A percentile compares a stretch with the other conserved stretches of the same genome.
These are phyloP conservation scores for Ictidomys tridecemlineatus DNA, from an alignment of 2,113 vertebrate genomes.

Conservation along the genomic window DNA sequence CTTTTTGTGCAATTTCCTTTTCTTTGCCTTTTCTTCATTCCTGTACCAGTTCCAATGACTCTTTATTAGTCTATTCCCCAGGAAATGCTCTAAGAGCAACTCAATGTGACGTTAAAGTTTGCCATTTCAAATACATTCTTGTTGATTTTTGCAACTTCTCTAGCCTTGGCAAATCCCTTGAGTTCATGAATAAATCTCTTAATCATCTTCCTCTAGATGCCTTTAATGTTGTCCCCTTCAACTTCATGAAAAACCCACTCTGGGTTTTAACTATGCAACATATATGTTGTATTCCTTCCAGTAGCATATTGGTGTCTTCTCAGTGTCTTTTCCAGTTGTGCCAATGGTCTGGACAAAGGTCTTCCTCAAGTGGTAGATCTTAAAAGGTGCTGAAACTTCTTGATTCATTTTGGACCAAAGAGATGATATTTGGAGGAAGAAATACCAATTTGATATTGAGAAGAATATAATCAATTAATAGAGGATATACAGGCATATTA, in stretches of 20 bases:
- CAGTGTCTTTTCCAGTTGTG: background rate
- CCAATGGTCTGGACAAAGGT: background rate
- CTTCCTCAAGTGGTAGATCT: background rate
- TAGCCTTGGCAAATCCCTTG: background rate
- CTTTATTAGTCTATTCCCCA: background rate
- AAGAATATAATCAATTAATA: background rate
- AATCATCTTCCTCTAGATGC: background rate
- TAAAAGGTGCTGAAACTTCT: background rate
- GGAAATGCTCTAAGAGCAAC: background rate
- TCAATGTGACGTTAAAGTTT: background rate
- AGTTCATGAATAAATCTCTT: constrained; percentile 44
- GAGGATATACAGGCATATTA: background rate
- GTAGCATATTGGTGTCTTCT: background rate
- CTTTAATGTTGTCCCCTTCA: background rate
- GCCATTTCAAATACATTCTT: background rate
- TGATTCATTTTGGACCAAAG: background rate
- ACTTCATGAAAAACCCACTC: background rate
- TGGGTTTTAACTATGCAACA: background rate
- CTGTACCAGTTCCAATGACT: background rate
- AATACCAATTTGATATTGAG: background rate
- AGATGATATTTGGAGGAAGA: background rate
- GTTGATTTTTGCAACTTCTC: background rate
- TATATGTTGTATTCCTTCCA: background rate
- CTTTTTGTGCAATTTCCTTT: background rate
- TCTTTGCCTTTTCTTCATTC: background rate